Percentiles rank a stretch among this genome's conserved stretches.
Conservation (phyloP, 2,113 vertebrate species). For the Eurypyga helias region DNA sequence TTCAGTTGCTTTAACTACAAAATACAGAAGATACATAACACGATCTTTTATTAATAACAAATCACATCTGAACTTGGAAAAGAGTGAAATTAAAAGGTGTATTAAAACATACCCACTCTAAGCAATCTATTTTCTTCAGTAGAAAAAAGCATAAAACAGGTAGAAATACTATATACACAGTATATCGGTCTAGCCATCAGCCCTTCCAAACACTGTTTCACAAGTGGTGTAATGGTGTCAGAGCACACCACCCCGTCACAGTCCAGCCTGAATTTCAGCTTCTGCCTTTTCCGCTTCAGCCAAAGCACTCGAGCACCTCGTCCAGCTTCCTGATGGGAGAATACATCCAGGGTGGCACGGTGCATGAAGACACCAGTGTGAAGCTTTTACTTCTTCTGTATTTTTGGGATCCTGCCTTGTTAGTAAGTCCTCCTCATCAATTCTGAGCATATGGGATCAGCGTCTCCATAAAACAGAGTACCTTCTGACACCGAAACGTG, state of each 20-base stretch:
- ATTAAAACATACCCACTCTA: constrained; percentile 83
- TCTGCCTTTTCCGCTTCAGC: neutral
- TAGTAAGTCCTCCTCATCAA: neutral
- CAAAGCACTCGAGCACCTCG: neutral
- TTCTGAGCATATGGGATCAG: neutral
- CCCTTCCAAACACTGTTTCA: neutral
- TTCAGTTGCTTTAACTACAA: neutral
- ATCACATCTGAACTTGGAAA: constrained; percentile 50
- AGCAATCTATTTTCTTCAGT: constrained; percentile 67
- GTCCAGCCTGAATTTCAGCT: neutral
- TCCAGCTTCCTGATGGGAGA: neutral
- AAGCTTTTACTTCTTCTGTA: neutral
- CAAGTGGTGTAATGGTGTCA: neutral
- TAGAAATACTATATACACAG: constrained; percentile 74
- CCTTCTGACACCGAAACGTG: neutral
- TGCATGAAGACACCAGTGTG: neutral
- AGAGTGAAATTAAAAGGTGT: constrained; percentile 67
- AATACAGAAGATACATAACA: neutral
- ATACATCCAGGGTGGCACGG: neutral
- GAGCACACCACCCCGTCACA: neutral
- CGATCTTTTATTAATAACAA: constrained; percentile 73
- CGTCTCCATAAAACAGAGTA: neutral
- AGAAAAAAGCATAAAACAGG: constrained; percentile 58
- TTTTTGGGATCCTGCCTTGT: neutral
- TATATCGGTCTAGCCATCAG: constrained; percentile 57